A percentile compares a stretch with the other conserved stretches of the same genome.
Conservation (phyloP, 2,888 invertebrate species). For the Agrotis clavis region DNA sequence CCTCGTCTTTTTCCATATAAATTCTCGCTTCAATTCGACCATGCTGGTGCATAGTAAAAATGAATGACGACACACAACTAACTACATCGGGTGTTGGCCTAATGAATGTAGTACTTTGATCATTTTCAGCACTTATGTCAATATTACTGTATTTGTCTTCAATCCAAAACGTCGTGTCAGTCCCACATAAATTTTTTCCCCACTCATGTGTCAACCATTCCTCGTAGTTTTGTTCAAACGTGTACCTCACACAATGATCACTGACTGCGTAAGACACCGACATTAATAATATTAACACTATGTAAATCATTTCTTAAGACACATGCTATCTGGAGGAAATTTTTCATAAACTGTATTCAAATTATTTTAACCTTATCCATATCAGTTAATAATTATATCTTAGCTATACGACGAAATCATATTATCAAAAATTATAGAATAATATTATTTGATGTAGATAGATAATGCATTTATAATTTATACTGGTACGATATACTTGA, state of each 20-base stretch:
- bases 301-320: neutral
- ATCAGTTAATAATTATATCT: no score
- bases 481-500: no score
- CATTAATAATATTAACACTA: neutral
- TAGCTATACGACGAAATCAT: no score
- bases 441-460: no score
- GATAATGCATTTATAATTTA: no score
- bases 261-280: neutral
- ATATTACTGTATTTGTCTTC: neutral
- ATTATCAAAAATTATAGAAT: no score
- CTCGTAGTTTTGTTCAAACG: neutral
- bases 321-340: neutral
- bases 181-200: accelerated
- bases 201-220: neutral
- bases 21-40: neutral
- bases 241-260: neutral
- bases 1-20: neutral
- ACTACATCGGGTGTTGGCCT: neutral
- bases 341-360: no score
- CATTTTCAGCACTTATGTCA: neutral
- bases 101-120: neutral
- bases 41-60: neutral
- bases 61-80: neutral
- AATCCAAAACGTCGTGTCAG: neutral
- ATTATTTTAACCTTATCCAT: no score